Evolutionary conservation across 2,797 vertebrate genomes (phyloP), one percentile per base, ranked within the genome.

Genomic region (Lagorchestes hirsutus): DNA sequence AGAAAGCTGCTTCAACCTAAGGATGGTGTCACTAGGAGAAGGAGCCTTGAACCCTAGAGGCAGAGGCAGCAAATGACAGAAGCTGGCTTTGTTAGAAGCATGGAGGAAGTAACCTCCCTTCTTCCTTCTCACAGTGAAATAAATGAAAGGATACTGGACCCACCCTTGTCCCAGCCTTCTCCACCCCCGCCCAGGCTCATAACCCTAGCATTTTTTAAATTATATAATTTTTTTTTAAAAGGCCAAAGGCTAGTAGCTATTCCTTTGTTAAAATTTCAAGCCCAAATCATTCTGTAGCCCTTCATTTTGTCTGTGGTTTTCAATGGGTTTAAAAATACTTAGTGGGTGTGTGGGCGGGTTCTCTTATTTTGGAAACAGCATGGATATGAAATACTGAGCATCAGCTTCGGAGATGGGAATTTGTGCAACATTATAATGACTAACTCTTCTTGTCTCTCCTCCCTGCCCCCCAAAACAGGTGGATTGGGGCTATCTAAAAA

Each of bases 291-390:
- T 97, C 96, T 95, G 95, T 96, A 97, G 96, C 95, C 97, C 82
- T 97, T 95, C 96, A 97, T 96, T 98, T 96, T 54, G 90, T 91
- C n/a, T 97, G 96, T 96, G 98, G 97, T 95, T 97, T 97, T 96
- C 95, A 96, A 94, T 96, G 97, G 97, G 90, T 96, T 95, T 97
- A 97, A 98, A 98, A 97, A 98, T 97, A 98, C 97, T 95, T 92
- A 0, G 94, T 96, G 97, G 97, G 97, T 96, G 90, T 97, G 97
- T 97, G 97, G 97, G 97, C 94, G 97, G 97, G 94, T 98, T 97
- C 97, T 97, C 16, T 3, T 97, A 97, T 94, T 98, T 98, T 97
- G 97, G 96, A 96, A 97, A 97, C 1, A 62, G 94, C 97, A 95
- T 97, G 97, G 96, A 97, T 97, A 94, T 96, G 97, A 97, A 97